Evolutionary conservation across 2,888 invertebrate genomes (phyloP).

Genomic region (Lepidonotus clava): DNA sequence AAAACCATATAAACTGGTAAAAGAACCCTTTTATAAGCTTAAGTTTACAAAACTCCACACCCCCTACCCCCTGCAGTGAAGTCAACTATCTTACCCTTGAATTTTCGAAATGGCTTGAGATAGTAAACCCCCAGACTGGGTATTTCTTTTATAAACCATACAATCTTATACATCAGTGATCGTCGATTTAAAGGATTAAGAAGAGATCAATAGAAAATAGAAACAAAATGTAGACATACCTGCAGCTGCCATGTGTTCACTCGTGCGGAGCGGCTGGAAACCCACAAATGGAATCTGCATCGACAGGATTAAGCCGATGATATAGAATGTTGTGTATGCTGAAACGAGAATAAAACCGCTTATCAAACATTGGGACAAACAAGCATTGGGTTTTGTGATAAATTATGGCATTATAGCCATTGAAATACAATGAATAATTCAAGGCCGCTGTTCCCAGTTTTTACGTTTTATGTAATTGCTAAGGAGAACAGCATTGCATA

Average conservation of each 20-base stretch:
- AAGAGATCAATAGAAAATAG: background rate
- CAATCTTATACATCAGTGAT: no score
- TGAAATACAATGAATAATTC: no score
- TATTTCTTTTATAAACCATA: background rate
- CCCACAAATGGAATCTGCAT: constrained; percentile 94
- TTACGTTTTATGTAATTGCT: no score
- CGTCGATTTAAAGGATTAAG: background rate
- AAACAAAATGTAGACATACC: constrained; percentile 82
- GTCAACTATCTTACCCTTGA: background rate
- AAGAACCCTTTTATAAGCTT: no score
- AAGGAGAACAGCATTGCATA: no score
- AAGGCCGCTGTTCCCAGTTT: no score
- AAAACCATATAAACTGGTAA: no score
- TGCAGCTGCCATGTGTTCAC: constrained; percentile 99
- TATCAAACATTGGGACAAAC: no score
- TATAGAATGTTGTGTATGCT: constrained; percentile 98
- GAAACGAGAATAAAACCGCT: constrained; percentile 80
- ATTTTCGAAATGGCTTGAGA: no score
- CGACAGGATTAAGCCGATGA: constrained; percentile 94
- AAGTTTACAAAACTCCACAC: no score
- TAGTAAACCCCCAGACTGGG: background rate
- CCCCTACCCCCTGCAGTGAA: background rate
- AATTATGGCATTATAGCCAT: no score
- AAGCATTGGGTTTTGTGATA: no score
- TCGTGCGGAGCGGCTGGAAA: constrained; percentile 98